Evolutionary conservation across 2,888 invertebrate genomes (phyloP), one percentile per base, ranked within the genome.

Genomic region (Hermaeophaga mercurialis): DNA sequence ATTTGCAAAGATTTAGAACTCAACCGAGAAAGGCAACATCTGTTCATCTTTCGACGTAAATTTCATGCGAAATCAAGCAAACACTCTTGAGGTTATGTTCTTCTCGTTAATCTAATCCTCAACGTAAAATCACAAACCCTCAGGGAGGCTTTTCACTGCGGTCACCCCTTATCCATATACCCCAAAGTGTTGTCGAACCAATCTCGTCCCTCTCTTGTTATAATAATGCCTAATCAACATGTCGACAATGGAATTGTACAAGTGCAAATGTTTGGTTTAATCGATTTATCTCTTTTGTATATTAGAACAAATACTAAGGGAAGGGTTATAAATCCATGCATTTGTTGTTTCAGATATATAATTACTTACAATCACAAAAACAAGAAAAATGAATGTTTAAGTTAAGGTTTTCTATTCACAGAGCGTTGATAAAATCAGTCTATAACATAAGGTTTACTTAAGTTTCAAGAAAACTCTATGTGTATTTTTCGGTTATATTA

Each of bases 241-340:
- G 58, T 54, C 50, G 54, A 61, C 58, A 61, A 61, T 54, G 61
- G 56, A 49, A 54, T 61, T 61, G 58, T 58, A 58, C 55, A 56
- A 58, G 62, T 59, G 59, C 55, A 50, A 55, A 62, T 59, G 49
- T 59, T 58, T 59, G 55, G 56, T 52, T 62, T 58, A 59, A 55
- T 33, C 33, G 9, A 12, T n/a, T n/a, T n/a, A n/a, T n/a, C n/a
- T n/a, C n/a, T n/a, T n/a, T n/a, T n/a, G n/a, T n/a, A n/a, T n/a
- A n/a, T n/a, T n/a, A n/a, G n/a, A n/a, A n/a, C n/a, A n/a, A n/a
- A n/a, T n/a, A n/a, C n/a, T n/a, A n/a, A n/a, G n/a, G n/a, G n/a
- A n/a, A n/a, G n/a, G n/a, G n/a, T n/a, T n/a, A n/a, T n/a, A n/a
- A n/a, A n/a, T n/a, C n/a, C n/a, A n/a, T n/a, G n/a, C n/a, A n/a